phyloP scores from a whole-genome alignment of 2,797 vertebrate genomes.

The Hoplostethus atlanticus region DNA sequence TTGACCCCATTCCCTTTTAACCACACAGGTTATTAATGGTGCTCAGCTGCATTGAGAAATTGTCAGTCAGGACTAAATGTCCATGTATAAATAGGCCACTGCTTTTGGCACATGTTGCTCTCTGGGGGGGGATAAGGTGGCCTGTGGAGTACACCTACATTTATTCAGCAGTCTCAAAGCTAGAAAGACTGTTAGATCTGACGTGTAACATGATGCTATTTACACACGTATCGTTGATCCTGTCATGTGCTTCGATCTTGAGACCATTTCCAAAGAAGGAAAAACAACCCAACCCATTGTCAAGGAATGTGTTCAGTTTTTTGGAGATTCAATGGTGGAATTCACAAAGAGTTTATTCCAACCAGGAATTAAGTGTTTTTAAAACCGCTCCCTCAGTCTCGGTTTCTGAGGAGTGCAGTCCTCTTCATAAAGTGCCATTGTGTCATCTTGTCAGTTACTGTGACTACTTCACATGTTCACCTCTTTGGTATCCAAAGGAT shows the following conservation, averaged over 20 bases:
- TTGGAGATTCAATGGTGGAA: neutral
- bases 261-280: neutral
- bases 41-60: conserved; percentile 7
- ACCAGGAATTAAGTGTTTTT: conserved; percentile 17
- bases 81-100: conserved; percentile 23
- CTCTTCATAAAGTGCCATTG: conserved; percentile 73
- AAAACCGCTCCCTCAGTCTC: neutral
- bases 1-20: neutral
- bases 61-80: conserved; percentile 11
- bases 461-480: conserved; percentile 16
- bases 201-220: neutral
- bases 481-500: neutral
- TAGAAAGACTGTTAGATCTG: neutral
- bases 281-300: conserved; percentile 1
- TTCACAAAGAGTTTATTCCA: conserved; percentile 9
- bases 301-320: neutral
- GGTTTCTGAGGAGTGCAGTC: neutral
- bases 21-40: conserved; percentile 23
- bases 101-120: conserved; percentile 1
- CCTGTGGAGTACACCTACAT: neutral
- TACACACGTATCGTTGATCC: neutral
- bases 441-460: conserved; percentile 17
- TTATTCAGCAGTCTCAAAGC: neutral
- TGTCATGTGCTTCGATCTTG: neutral
- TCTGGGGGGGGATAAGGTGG: neutral